phyloP scores from a whole-genome alignment of 2,888 invertebrate genomes.

The Drosophila falleni region DNA sequence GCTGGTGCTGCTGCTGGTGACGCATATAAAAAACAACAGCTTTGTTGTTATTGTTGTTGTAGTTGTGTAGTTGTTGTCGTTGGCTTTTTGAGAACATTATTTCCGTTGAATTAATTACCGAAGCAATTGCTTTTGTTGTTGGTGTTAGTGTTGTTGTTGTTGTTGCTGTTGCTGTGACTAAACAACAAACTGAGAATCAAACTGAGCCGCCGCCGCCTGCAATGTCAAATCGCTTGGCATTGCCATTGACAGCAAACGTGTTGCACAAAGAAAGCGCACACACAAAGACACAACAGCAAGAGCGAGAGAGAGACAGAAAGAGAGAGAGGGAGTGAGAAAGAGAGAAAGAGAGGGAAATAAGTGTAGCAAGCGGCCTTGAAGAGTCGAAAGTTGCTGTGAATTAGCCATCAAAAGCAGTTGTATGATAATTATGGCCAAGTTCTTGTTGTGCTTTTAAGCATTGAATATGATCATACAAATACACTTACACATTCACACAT shows the following conservation, averaged over 20 bases:
- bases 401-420: conserved; percentile 36
- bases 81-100: conserved; percentile 51
- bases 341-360: too few species aligned
- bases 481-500: conserved; percentile 5
- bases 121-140: conserved; percentile 35
- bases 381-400: conserved; percentile 42
- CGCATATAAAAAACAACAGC: conserved; percentile 22
- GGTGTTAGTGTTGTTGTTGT: conserved; percentile 22
- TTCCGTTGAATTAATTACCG: conserved; percentile 72
- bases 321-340: neutral
- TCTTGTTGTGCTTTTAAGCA: conserved; percentile 15
- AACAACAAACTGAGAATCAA: conserved; percentile 57
- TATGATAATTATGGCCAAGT: conserved; percentile 30
- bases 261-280: conserved; percentile 56
- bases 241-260: conserved; percentile 59
- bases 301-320: neutral
- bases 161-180: conserved; percentile 28
- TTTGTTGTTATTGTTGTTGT: conserved; percentile 23
- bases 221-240: conserved; percentile 55
- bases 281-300: conserved; percentile 13
- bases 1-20: conserved; percentile 29
- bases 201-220: conserved; percentile 49
- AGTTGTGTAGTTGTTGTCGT: conserved; percentile 27
- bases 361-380: conserved; percentile 38
- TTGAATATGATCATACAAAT: conserved; percentile 11